A percentile compares a stretch with the other conserved stretches of the same genome.
phyloP scores from a whole-genome alignment of 35 echinoderm and acorn worm genomes.

The Eucidaris tribuloides region DNA sequence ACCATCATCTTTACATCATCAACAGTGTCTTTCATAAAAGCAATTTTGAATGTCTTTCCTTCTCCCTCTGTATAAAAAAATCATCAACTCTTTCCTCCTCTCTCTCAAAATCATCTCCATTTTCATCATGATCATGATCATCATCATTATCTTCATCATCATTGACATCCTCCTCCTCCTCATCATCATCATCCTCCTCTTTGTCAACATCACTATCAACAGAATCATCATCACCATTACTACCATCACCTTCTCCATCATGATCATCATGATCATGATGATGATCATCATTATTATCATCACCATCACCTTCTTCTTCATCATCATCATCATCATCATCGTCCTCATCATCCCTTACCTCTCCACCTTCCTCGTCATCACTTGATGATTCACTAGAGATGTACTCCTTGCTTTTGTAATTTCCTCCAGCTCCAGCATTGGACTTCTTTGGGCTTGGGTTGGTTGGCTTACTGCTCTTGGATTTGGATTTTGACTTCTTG shows the following conservation, averaged over 20 bases:
- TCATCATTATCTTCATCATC: constrained; percentile 33
- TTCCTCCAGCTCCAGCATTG: constrained; percentile 34
- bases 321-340: constrained; percentile 30
- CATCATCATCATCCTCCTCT: constrained; percentile 17
- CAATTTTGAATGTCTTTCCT: too few relatives aligned
- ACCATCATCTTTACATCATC: neutral
- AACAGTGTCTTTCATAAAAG: too few relatives aligned
- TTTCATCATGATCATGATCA: constrained; percentile 37
- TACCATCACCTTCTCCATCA: neutral
- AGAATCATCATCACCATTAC: neutral
- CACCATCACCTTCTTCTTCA: neutral
- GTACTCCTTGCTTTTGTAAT: constrained; percentile 93
- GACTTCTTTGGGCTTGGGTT: too few relatives aligned
- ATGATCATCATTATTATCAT: neutral
- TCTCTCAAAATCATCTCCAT: constrained; percentile 15
- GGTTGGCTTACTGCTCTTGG: too few relatives aligned
- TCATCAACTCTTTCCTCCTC: neutral
- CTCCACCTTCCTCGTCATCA: constrained; percentile 21
- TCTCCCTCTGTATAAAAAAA: too few relatives aligned
- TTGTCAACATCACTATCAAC: constrained; percentile 6
- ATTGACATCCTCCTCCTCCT: neutral
- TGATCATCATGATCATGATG: neutral
- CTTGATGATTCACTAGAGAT: constrained; percentile 34
- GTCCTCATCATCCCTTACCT: constrained; percentile 17
- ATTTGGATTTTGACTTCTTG: too few relatives aligned